Base-by-base conservation (phyloP, 2,113 vertebrate species). In the Lepisosteus oculatus region DNA sequence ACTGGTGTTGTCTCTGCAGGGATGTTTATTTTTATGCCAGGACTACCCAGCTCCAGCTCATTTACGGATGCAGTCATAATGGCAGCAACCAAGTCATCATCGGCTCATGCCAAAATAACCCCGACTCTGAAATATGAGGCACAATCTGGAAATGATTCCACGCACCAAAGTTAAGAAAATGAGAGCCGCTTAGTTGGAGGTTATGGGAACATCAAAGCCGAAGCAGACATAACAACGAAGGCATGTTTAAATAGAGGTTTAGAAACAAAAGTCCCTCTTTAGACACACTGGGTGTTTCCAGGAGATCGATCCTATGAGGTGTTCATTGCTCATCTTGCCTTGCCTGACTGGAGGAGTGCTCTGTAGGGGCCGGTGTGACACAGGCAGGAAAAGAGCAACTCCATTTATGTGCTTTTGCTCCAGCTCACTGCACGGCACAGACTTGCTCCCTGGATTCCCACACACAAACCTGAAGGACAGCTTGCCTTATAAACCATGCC, bases 151-250 rank as follows among this genome's bases (percentile, higher is more conserved):
- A 89, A 77, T 84, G 81, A 89, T 89, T 89, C 80, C 79, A 84
- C 77, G 76, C 74, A 80, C 71, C 72, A 68, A 78, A 77, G 80
- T 78, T 77, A 80, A 80, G 77, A 84, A 89, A 90, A 92, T 88
- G 81, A 90, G 81, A 82, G 82, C 85, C 87, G 87, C 83, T 82
- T 85, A 88, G 83, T 80, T 85, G 80, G 86, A 89, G 85, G 87
- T 88, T 90, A 86, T 80, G 82, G 82, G 71, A 70, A 90, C 89
- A 87, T 92, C 89, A 92, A 92, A 92, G 89, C 70, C 3, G 17
- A 51, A 71, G 80, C 83, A 86, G 87, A 88, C 87, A 89, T 90
- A 90, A 92, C 85, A 90, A 87, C 82, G 72, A 75, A 79, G 87
- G 77, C 84, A 86, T 86, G 86, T 89, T 87, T 89, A 89, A 89